phyloP scores from a whole-genome alignment of 2,113 vertebrate genomes.

The Prolemur simus region DNA sequence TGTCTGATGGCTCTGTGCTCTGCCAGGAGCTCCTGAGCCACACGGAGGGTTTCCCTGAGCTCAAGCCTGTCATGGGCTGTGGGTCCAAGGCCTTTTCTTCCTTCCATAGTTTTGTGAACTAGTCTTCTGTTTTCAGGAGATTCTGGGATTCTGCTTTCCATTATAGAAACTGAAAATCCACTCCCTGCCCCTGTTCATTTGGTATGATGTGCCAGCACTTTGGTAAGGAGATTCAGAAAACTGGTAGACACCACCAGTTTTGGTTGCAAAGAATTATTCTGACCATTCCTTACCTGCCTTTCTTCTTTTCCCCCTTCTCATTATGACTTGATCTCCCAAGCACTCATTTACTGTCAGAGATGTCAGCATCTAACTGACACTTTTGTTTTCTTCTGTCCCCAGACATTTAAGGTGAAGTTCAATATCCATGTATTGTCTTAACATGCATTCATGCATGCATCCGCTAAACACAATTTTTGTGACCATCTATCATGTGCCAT shows the following conservation, averaged over 20 bases:
- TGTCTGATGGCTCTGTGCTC: neutral
- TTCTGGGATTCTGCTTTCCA: neutral
- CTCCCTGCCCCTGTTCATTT: neutral
- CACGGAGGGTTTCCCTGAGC: neutral
- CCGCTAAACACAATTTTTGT: neutral
- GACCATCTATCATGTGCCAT: too few species aligned
- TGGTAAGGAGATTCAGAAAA: neutral
- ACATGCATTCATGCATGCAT: fast-evolving
- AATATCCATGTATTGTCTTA: neutral
- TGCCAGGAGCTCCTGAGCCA: neutral
- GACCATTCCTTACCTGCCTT: neutral
- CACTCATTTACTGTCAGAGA: neutral
- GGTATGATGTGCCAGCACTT: neutral
- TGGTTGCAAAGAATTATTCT: neutral
- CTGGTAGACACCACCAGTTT: too few species aligned
- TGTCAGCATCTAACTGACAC: neutral
- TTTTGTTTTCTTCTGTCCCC: neutral
- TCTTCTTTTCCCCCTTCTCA: neutral
- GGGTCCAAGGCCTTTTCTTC: neutral
- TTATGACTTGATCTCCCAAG: neutral
- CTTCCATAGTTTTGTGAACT: neutral
- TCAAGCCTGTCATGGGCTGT: neutral
- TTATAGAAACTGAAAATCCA: neutral
- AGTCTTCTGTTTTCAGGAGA: neutral
- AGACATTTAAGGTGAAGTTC: neutral